Percentiles rank a stretch among this genome's conserved stretches.
Evolutionary conservation across 1,140 invertebrate species (phyloP).

Genomic region (Pseudachorutes palmiensis): DNA sequence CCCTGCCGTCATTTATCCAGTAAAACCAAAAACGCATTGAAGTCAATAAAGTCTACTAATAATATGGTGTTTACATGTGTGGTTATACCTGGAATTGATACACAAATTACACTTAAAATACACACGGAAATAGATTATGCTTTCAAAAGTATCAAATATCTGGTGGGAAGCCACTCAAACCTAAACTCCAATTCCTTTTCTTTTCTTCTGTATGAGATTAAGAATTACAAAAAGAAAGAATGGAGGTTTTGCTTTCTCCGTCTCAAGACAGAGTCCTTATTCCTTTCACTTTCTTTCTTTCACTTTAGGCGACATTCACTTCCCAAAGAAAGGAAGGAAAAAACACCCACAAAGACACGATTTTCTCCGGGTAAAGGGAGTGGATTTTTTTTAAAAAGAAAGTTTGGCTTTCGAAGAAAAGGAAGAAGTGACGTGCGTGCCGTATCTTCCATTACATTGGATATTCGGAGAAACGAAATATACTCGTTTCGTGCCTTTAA

Average conservation of each 20-base stretch:
- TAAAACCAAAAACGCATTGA: too few species aligned
- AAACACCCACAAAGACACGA: slow-evolving; percentile 7
- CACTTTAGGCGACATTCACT: not conserved
- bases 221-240: not conserved
- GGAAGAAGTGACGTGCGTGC: not conserved
- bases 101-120: too few species aligned
- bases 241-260: too few species aligned
- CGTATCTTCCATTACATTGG: not conserved
- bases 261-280: not conserved
- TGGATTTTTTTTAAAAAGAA: not conserved
- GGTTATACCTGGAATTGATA: too few species aligned
- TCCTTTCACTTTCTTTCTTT: not conserved
- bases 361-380: not conserved
- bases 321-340: not conserved
- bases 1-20: too few species aligned
- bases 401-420: not conserved
- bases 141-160: too few species aligned
- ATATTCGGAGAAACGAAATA: not conserved
- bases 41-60: too few species aligned
- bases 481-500: not conserved
- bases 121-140: too few species aligned
- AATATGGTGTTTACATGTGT: too few species aligned
- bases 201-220: too few species aligned
- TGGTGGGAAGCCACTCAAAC: too few species aligned
- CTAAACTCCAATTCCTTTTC: too few species aligned